phyloP scores from a whole-genome alignment of 2,113 vertebrate genomes.

The Anarhynchus alexandrinus region DNA sequence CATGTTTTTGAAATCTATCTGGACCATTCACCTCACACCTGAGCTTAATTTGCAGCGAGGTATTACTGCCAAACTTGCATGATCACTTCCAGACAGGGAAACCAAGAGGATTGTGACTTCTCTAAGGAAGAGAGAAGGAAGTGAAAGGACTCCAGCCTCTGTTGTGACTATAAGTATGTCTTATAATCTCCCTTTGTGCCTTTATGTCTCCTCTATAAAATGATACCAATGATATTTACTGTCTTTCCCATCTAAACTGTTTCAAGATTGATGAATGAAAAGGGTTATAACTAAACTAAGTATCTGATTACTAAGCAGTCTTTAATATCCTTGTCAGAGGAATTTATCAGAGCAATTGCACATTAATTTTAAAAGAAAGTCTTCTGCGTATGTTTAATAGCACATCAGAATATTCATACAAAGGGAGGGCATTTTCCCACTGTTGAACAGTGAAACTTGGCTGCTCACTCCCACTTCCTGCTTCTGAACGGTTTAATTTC shows the following conservation, averaged over 20 bases:
- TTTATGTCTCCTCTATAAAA: neutral
- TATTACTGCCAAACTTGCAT: neutral
- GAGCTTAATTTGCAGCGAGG: neutral
- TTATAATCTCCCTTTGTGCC: neutral
- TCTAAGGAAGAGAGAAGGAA: neutral
- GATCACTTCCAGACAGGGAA: neutral
- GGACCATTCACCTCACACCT: neutral
- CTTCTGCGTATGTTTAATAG: neutral
- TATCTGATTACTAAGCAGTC: neutral
- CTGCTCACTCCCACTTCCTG: neutral
- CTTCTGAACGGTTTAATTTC: neutral
- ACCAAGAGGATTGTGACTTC: neutral
- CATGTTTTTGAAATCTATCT: neutral
- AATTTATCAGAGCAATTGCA: neutral
- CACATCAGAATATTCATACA: neutral
- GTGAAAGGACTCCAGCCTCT: neutral
- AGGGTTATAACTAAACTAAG: neutral
- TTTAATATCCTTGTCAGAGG: neutral
- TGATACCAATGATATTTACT: neutral
- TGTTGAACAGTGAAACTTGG: neutral
- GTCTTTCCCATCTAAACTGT: neutral
- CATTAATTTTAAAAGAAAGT: neutral
- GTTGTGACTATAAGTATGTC: neutral
- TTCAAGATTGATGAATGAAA: neutral
- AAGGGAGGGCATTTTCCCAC: neutral